These are phyloP conservation scores for Gymnosoma rotundatum DNA, from an alignment of 2,888 invertebrate species.

Conservation along the genomic window DNA sequence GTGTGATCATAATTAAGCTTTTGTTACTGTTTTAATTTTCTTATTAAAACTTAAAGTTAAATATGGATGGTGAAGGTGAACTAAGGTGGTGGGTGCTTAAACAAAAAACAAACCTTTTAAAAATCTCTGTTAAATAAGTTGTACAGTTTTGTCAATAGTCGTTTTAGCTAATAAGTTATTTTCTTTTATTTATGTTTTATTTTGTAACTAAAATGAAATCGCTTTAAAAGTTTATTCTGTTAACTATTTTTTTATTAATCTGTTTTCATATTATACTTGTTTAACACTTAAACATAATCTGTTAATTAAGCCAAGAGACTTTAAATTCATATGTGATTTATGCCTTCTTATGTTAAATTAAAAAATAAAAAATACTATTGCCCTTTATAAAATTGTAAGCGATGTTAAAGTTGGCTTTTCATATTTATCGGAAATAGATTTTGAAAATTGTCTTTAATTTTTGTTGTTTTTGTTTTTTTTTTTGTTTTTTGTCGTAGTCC, in stretches of 20 bases:
- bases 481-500: slow-evolving; percentile 84
- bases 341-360: too few relatives aligned
- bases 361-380: too few relatives aligned
- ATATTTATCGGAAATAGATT: background rate
- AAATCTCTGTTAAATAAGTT: slow-evolving; percentile 14
- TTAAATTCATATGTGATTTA: too few relatives aligned
- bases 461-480: background rate
- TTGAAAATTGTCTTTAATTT: background rate
- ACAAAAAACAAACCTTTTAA: slow-evolving; percentile 32
- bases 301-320: too few relatives aligned
- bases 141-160: slow-evolving; percentile 24
- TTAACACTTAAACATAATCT: too few relatives aligned
- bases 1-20: slow-evolving; percentile 40
- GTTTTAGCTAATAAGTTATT: slow-evolving; percentile 1
- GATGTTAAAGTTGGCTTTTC: background rate
- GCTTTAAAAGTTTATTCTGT: slow-evolving; percentile 13
- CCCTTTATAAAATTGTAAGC: too few relatives aligned
- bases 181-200: slow-evolving; percentile 8
- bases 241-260: too few relatives aligned
- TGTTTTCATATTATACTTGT: too few relatives aligned
- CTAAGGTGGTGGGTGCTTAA: slow-evolving; percentile 63
- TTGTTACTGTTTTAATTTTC: slow-evolving; percentile 58
- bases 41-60: slow-evolving; percentile 56
- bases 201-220: slow-evolving; percentile 27
- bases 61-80: slow-evolving; percentile 56